These are phyloP conservation scores for Hipposideros armiger DNA, from an alignment of 2,113 vertebrate genomes.

Conservation along the genomic window DNA sequence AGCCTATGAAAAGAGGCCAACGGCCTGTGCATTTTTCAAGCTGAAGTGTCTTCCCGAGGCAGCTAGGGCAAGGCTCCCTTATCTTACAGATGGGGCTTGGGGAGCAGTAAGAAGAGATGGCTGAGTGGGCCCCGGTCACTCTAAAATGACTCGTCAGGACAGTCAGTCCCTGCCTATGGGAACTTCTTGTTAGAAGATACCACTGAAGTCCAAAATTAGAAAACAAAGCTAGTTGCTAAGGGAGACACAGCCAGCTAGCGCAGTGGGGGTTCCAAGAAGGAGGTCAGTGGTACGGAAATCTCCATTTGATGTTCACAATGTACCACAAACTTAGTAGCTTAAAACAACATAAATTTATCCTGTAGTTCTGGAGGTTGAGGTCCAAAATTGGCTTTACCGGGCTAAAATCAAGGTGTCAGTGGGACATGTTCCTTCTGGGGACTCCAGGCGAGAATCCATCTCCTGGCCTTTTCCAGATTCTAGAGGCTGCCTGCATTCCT, in stretches of 20 bases:
- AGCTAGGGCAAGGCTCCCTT: neutral
- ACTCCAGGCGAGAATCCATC: neutral
- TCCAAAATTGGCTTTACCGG: neutral
- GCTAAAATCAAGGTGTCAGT: neutral
- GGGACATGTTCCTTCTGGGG: neutral
- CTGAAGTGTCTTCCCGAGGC: neutral
- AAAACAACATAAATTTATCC: neutral
- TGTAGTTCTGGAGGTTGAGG: neutral
- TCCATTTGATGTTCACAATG: neutral
- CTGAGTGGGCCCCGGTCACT: neutral
- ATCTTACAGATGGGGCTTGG: neutral
- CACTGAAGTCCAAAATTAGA: neutral
- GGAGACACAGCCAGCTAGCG: neutral
- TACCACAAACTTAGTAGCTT: neutral
- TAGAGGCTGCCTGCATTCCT: neutral
- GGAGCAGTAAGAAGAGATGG: neutral
- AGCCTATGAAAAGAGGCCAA: neutral
- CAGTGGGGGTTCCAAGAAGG: neutral
- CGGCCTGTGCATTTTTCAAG: neutral
- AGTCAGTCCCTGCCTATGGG: neutral
- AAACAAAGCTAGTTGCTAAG: neutral
- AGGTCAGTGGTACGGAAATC: neutral
- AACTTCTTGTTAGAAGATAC: neutral
- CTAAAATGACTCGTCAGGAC: neutral
- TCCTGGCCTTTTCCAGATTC: neutral